Percentiles rank a stretch among this genome's conserved stretches.
Conservation (phyloP, 2,797 vertebrate species). For the Eutrigla gurnardus region DNA sequence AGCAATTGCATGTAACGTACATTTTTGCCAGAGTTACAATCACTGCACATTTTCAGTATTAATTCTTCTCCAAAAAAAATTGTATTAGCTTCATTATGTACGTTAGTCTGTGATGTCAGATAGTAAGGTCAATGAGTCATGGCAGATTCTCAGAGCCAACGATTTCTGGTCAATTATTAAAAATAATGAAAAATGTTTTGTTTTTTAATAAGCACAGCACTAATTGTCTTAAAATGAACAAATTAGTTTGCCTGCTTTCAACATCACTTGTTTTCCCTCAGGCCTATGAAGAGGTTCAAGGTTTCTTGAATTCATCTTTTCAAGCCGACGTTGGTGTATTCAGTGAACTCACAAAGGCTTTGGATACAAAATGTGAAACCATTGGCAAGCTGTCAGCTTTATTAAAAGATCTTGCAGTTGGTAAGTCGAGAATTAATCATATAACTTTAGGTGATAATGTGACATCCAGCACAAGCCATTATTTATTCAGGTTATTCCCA, state of each 20-base stretch:
- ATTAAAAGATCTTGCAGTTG: conserved; percentile 50
- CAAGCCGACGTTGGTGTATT: conserved; percentile 20
- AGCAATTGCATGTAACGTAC: neutral
- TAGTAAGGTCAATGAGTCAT: neutral
- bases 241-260: neutral
- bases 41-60: neutral
- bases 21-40: neutral
- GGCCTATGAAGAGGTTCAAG: conserved; percentile 70
- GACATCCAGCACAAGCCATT: neutral
- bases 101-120: neutral
- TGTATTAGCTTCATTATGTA: neutral
- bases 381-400: conserved; percentile 57
- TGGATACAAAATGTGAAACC: conserved; percentile 67
- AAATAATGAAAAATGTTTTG: neutral
- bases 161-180: neutral
- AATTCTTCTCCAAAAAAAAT: neutral
- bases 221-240: neutral
- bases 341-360: conserved; percentile 41
- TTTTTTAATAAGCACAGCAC: neutral
- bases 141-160: neutral
- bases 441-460: neutral
- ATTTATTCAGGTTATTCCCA: neutral
- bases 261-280: conserved; percentile 26
- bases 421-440: conserved; percentile 51
- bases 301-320: conserved; percentile 57